Evolutionary conservation across 2,888 invertebrate genomes (phyloP), one percentile per base, ranked within the genome.

Genomic region (Buathra laborator): DNA sequence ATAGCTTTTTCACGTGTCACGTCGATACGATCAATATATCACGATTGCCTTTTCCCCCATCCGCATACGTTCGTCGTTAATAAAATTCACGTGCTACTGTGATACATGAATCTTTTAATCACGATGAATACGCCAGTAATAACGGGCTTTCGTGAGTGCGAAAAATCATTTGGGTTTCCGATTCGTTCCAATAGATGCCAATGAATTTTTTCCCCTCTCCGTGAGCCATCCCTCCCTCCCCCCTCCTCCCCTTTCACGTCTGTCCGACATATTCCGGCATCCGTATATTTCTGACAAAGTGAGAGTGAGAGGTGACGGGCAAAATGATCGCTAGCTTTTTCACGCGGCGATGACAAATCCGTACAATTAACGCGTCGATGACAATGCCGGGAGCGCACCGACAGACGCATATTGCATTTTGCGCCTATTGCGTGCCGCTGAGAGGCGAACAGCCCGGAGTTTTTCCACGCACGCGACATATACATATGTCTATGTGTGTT

Each of bases 341-440:
- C 89, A 87, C 88, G 84, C 71, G 68, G 59, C 87, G 87, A 88
- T 89, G 91, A 91, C 90, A 92, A 91, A 93, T 92, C 90, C 88
- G 77, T 72, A 88, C 89, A 90, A 92, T 92, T 92, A 92, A 90
- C 91, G 88, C 86, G 85, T 83, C 85, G 77, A 56, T 78, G 81
- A 88, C 89, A 90, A 91, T 89, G 81, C 85, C 84, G 78, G 71
- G 12, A 32, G 24, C 82, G 16, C 16, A 19, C 56, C 10, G 71
- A 85, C 86, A 83, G 72, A 86, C 76, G 64, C 79, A 68, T 62
- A 84, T 72, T 77, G 67, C 84, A 86, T 84, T 84, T 83, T 85
- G 81, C 84, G 85, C 68, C 66, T 77, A 62, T 82, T 78, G 79
- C 86, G 72, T 51, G 56, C 66, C 1, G 46, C 64, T 51, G 29